Base-by-base conservation (phyloP, 2,888 invertebrate species). In the Drosophila pegasa region DNA sequence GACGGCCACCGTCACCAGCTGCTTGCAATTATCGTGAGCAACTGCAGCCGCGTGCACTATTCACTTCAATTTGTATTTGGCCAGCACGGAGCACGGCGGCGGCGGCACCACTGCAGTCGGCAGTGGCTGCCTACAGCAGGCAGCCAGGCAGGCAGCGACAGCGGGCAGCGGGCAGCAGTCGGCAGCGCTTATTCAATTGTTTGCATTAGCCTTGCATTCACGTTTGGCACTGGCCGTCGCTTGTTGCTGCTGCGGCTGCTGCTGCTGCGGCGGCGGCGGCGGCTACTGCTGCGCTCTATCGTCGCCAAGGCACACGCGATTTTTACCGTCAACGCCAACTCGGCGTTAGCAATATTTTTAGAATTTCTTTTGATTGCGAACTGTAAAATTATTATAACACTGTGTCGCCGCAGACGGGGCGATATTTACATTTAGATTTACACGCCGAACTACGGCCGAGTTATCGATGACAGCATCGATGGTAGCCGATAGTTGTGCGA, bases 151-250 rank as follows among this genome's bases (percentile, higher is more conserved):
- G 25, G n/a, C 43, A 10, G 20, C 40, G 56, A 38, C 59, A 45
- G 47, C 47, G 48, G 41, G 41, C 59, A 45, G 47, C 47, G 48
- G 41, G n/a, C 27, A 47, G 57, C 71, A 60, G 62, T 69, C 58
- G 33, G 54, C 62, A 71, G 56, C 77, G 80, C 78, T 84, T 81
- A 80, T 80, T 78, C 80, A 84, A 80, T 84, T 81, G 80, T 84
- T 81, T 81, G 80, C 84, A 59, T 72, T 78, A 55, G 77, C 61
- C 65, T 63, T 79, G 76, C 73, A 68, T 67, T 72, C 65, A 70
- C 76, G 65, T 74, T 71, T 69, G 48, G 40, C 56, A 69, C 55
- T 52, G 47, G 43, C 55, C 60, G 58, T 63, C 57, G 68, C 62
- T 65, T 56, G 48, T 50, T 62, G 56, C 55, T 71, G 56, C 47